These are phyloP conservation scores for Acanthococcus lagerstroemiae DNA, from an alignment of 2,888 invertebrate genomes.

Conservation along the genomic window DNA sequence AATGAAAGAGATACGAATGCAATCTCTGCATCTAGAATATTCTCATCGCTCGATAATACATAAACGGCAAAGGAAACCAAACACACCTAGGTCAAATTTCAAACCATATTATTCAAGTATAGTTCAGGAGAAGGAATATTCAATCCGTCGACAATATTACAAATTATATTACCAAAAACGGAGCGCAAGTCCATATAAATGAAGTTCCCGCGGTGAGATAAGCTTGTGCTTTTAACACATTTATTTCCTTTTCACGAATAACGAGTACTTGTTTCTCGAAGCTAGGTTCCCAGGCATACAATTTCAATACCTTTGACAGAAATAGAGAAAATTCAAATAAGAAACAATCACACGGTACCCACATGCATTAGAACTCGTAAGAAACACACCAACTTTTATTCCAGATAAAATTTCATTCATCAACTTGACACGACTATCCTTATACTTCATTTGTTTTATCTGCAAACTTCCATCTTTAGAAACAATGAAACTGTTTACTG, in stretches of 20 bases:
- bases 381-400: slow-evolving; percentile 34
- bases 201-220: slow-evolving; percentile 49
- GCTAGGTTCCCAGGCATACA: slow-evolving; percentile 54
- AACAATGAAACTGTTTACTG: slow-evolving; percentile 45
- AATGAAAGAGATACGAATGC: slow-evolving; percentile 95
- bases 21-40: slow-evolving; percentile 75
- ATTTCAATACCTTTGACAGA: slow-evolving; percentile 47
- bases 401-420: slow-evolving; percentile 38
- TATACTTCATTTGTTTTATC: slow-evolving; percentile 47
- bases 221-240: slow-evolving; percentile 48
- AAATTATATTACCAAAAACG: slow-evolving; percentile 51
- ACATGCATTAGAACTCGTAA: no score
- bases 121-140: no score
- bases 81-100: slow-evolving; percentile 41
- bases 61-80: slow-evolving; percentile 82
- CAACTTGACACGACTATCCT: slow-evolving; percentile 48
- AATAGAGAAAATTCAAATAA: no score
- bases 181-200: slow-evolving; percentile 53
- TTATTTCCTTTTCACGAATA: slow-evolving; percentile 50
- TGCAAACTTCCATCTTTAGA: slow-evolving; percentile 44
- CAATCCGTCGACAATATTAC: no score
- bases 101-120: slow-evolving; percentile 28
- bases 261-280: slow-evolving; percentile 48
- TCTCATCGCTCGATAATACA: slow-evolving; percentile 71
- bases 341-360: no score